Evolutionary conservation across 2,797 vertebrate species (phyloP).

Genomic region (Steatocranus sp.): DNA sequence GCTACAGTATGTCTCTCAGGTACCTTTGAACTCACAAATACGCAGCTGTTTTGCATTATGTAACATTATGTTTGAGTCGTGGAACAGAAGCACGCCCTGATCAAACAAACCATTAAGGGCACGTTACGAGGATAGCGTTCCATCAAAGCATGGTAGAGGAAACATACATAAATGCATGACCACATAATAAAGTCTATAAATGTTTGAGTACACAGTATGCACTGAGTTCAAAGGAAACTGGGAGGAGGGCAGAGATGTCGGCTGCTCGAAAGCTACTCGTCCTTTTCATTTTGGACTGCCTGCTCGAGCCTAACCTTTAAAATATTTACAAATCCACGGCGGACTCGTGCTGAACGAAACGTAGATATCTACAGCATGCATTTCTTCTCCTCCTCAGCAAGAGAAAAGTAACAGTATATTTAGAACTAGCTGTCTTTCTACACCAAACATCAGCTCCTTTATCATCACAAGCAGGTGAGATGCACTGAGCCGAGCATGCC

Average conservation of each 20-base stretch:
- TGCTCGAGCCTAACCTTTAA: constrained; percentile 37
- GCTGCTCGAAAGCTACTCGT: constrained; percentile 7
- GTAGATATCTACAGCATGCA: constrained; percentile 3
- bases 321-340: constrained; percentile 55
- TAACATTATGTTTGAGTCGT: constrained; percentile 4
- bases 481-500: constrained; percentile 28
- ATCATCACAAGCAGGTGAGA: constrained; percentile 55
- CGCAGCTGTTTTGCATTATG: constrained; percentile 6
- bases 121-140: background rate
- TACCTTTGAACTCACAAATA: constrained; percentile 18
- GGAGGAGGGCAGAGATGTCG: background rate
- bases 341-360: constrained; percentile 33
- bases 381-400: background rate
- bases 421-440: background rate
- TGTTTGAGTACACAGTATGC: constrained; percentile 48
- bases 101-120: constrained; percentile 23
- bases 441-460: constrained; percentile 23
- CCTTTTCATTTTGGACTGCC: constrained; percentile 10
- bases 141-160: background rate
- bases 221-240: constrained; percentile 16
- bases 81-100: constrained; percentile 17
- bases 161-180: constrained; percentile 61
- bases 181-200: constrained; percentile 55
- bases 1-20: background rate
- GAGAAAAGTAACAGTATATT: background rate